These are phyloP conservation scores for Cephus runcator DNA, from an alignment of 2,888 invertebrate species.

Conservation along the genomic window DNA sequence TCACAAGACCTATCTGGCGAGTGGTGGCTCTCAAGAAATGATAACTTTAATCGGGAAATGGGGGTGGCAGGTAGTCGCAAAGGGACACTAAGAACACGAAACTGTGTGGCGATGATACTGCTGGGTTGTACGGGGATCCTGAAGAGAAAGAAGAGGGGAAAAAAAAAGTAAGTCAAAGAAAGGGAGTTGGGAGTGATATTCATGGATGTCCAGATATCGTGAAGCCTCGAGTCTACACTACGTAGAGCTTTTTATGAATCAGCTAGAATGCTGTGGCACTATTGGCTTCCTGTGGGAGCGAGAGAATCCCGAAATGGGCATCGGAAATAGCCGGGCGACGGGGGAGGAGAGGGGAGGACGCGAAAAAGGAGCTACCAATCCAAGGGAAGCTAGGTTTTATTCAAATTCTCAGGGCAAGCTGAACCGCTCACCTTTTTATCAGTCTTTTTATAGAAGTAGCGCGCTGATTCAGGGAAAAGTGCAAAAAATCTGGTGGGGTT, in stretches of 20 bases:
- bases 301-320: neutral
- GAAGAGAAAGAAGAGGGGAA: neutral
- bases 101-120: neutral
- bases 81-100: neutral
- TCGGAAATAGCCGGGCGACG: neutral
- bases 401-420: constrained; percentile 29
- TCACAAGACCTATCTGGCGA: neutral
- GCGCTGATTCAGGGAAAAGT: constrained; percentile 3
- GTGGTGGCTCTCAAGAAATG: neutral
- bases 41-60: neutral
- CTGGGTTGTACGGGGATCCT: neutral
- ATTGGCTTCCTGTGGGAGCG: neutral
- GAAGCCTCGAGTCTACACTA: neutral
- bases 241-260: neutral
- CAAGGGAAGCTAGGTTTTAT: constrained; percentile 26
- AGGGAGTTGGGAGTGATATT: neutral
- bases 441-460: neutral
- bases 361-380: neutral
- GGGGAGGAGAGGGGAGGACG: neutral
- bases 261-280: neutral
- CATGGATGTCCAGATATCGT: neutral
- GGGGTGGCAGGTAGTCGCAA: neutral
- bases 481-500: neutral
- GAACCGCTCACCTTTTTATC: neutral
- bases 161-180: neutral